Percentiles rank a stretch among this genome's conserved stretches.
Evolutionary conservation across 2,113 vertebrate species (phyloP).

Genomic region (rat (Rattus norvegicus)): DNA sequence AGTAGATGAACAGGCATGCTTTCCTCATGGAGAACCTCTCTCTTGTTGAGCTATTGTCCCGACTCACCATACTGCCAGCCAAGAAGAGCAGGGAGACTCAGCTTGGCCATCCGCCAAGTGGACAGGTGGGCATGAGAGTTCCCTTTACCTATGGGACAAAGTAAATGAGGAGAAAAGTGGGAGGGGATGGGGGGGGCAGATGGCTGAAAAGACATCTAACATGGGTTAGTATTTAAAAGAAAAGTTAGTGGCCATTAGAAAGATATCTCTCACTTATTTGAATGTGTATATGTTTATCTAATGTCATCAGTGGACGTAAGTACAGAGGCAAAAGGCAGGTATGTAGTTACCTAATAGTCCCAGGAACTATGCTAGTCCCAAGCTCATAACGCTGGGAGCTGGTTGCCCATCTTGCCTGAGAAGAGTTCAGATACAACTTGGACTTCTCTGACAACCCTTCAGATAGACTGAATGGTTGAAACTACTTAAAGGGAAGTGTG

Average conservation of each 20-base stretch:
- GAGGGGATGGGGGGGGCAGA: not conserved
- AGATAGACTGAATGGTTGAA: not conserved
- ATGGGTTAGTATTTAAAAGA: not conserved
- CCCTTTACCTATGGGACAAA: slow-evolving; percentile 13
- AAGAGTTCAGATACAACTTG: not conserved
- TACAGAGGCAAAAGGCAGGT: not conserved
- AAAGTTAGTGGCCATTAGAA: not conserved
- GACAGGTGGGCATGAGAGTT: slow-evolving; percentile 43
- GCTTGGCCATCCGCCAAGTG: slow-evolving; percentile 48
- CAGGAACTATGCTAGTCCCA: not conserved
- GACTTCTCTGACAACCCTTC: slow-evolving; percentile 38
- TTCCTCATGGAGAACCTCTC: not conserved
- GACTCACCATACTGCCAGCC: not conserved
- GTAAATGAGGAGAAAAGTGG: slow-evolving; percentile 26
- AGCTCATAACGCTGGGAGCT: not conserved
- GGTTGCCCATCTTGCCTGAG: not conserved
- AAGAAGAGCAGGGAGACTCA: slow-evolving; percentile 39
- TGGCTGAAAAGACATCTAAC: slow-evolving; percentile 37
- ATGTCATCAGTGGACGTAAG: not conserved
- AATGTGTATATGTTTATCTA: not conserved
- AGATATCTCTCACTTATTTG: slow-evolving; percentile 17
- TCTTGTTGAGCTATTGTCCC: not conserved
- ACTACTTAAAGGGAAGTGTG: not conserved
- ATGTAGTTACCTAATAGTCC: not conserved
- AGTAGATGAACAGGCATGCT: not conserved